phyloP scores from a whole-genome alignment of 2,797 vertebrate species.

The Geotrypetes seraphini region DNA sequence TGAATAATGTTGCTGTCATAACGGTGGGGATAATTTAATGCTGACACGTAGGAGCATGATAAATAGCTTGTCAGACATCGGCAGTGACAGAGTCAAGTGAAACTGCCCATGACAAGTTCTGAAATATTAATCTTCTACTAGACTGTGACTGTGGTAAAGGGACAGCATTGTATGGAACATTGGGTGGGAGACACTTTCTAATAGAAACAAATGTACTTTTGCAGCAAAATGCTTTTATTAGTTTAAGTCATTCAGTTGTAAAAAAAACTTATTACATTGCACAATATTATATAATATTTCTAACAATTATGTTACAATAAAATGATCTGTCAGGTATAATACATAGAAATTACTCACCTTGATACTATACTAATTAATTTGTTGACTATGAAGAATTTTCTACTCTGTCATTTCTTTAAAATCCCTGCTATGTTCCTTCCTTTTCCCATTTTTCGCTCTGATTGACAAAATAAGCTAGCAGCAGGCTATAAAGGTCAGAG shows the following conservation, averaged over 20 bases:
- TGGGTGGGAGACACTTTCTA: constrained; percentile 6
- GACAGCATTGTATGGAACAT: constrained; percentile 20
- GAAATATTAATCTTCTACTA: constrained; percentile 72
- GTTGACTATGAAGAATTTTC: too few relatives aligned
- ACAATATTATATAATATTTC: neutral
- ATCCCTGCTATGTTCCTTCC: neutral
- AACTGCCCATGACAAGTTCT: constrained; percentile 65
- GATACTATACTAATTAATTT: too few relatives aligned
- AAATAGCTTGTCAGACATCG: constrained; percentile 74
- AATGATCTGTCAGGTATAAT: neutral
- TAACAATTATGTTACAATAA: neutral
- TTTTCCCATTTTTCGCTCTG: neutral
- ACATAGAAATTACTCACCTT: neutral
- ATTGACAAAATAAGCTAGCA: too few relatives aligned
- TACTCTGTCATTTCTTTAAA: neutral
- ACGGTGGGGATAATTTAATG: constrained; percentile 85
- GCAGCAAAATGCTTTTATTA: constrained; percentile 8
- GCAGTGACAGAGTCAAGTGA: constrained; percentile 49
- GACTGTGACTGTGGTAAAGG: constrained; percentile 37
- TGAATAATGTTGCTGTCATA: constrained; percentile 97
- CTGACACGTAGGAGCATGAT: constrained; percentile 84
- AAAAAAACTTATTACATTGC: neutral
- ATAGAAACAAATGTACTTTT: constrained; percentile 27
- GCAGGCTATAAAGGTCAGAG: neutral
- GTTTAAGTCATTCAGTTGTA: constrained; percentile 4